A percentile compares a stretch with the other conserved stretches of the same genome.
Conservation (phyloP, 2,113 vertebrate species). For the Caretta caretta region DNA sequence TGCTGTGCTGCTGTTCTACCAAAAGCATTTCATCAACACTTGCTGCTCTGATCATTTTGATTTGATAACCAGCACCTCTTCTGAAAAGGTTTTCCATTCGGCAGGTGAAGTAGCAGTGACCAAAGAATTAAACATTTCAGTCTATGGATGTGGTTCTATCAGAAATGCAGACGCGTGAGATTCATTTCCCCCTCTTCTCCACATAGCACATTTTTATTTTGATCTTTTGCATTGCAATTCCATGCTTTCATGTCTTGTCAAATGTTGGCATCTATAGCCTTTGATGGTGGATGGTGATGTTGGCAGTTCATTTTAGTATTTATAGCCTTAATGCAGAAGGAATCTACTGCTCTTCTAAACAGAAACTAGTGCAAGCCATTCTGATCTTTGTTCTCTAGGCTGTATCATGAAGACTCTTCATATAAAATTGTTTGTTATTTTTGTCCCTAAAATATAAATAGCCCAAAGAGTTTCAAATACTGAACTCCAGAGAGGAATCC, state of each 20-base stretch:
- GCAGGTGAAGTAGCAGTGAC: not conserved
- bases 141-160: slow-evolving; percentile 1
- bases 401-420: not conserved
- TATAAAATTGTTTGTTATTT: not conserved
- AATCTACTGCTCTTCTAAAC: slow-evolving; percentile 7
- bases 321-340: slow-evolving; percentile 14
- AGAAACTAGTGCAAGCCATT: not conserved
- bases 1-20: not conserved
- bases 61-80: not conserved
- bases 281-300: slow-evolving; percentile 23
- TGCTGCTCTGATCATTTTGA: not conserved
- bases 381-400: not conserved
- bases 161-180: not conserved
- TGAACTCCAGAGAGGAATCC: not conserved
- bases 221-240: not conserved
- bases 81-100: not conserved
- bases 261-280: not conserved
- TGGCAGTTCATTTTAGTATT: slow-evolving; percentile 33
- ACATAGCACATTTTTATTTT: slow-evolving; percentile 27
- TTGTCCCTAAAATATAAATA: not conserved
- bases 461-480: not conserved
- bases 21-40: not conserved
- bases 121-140: not conserved
- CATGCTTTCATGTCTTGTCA: slow-evolving; percentile 21
- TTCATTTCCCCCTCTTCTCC: slow-evolving; percentile 22